Percentiles rank a stretch among this genome's conserved stretches.
These are phyloP conservation scores for Pedicia rivosa DNA, from an alignment of 2,888 invertebrate genomes.

Conservation along the genomic window DNA sequence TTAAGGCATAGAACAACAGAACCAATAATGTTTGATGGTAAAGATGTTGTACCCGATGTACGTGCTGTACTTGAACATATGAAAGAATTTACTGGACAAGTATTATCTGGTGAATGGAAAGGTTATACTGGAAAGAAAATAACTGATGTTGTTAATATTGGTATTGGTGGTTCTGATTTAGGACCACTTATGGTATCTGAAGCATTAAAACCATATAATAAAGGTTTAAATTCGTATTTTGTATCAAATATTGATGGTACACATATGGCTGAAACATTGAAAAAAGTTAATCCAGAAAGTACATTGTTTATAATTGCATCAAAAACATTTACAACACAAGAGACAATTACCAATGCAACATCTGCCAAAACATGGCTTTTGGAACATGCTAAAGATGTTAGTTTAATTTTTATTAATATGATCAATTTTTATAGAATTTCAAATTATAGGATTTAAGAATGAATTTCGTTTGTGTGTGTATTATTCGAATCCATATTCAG, in stretches of 20 bases:
- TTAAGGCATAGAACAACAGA: slow-evolving; percentile 57
- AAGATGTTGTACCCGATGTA: slow-evolving; percentile 87
- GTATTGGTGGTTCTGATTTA: slow-evolving; percentile 97
- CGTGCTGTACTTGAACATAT: slow-evolving; percentile 85
- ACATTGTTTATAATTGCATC: slow-evolving; percentile 97
- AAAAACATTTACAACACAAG: slow-evolving; percentile 98
- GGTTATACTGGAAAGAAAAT: slow-evolving; percentile 86
- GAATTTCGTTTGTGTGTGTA: too few relatives aligned
- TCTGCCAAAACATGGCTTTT: slow-evolving; percentile 97
- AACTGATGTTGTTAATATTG: slow-evolving; percentile 96
- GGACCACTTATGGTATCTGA: slow-evolving; percentile 99
- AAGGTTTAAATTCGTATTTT: slow-evolving; percentile 80
- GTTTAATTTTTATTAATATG: slow-evolving; percentile 16
- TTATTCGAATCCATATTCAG: too few relatives aligned
- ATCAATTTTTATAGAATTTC: not conserved
- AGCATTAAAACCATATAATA: slow-evolving; percentile 80
- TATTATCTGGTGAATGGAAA: slow-evolving; percentile 53
- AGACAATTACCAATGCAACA: slow-evolving; percentile 97
- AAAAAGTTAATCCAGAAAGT: slow-evolving; percentile 80
- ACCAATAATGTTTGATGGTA: slow-evolving; percentile 66
- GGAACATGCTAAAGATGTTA: slow-evolving; percentile 68
- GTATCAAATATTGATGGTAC: slow-evolving; percentile 99
- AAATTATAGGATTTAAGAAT: too few relatives aligned
- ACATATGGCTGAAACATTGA: slow-evolving; percentile 86
- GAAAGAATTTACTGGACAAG: slow-evolving; percentile 76